Conservation (phyloP, 2,113 vertebrate species). For the Martes martes region DNA sequence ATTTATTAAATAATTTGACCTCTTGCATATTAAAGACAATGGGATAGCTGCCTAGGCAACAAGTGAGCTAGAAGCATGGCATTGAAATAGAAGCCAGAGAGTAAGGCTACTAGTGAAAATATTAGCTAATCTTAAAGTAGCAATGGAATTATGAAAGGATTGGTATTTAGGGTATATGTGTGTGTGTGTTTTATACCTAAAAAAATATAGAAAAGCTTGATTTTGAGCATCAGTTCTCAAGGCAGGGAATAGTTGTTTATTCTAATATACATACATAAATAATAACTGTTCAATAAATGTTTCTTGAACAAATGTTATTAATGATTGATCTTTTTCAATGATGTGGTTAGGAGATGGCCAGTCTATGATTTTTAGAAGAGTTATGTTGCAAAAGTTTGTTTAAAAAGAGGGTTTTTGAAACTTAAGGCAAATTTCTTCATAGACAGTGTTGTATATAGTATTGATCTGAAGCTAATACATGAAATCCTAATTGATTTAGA, state of each 20-base stretch:
- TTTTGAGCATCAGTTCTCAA: not conserved
- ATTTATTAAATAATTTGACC: not conserved
- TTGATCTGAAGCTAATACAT: constrained; percentile 6
- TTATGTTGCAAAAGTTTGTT: not conserved
- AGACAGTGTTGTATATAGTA: not conserved
- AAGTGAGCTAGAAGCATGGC: not conserved
- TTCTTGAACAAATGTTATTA: not conserved
- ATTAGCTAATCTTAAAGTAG: not conserved
- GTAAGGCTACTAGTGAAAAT: not conserved
- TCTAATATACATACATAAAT: not conserved
- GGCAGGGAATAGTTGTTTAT: not conserved
- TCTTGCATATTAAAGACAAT: not conserved
- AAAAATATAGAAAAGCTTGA: not conserved
- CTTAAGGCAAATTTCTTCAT: not conserved
- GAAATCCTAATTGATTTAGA: not conserved
- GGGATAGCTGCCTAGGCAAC: not conserved
- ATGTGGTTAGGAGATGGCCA: not conserved
- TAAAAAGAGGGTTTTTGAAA: not conserved
- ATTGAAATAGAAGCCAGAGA: not conserved
- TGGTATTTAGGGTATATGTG: not conserved
- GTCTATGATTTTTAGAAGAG: not conserved
- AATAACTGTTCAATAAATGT: not conserved
- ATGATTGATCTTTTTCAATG: not conserved
- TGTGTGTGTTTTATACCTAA: not conserved
- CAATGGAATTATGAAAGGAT: not conserved